Evolutionary conservation across 1,140 invertebrate genomes (phyloP), one percentile per base, ranked within the genome.

Genomic region (Drosophila setifemur): DNA sequence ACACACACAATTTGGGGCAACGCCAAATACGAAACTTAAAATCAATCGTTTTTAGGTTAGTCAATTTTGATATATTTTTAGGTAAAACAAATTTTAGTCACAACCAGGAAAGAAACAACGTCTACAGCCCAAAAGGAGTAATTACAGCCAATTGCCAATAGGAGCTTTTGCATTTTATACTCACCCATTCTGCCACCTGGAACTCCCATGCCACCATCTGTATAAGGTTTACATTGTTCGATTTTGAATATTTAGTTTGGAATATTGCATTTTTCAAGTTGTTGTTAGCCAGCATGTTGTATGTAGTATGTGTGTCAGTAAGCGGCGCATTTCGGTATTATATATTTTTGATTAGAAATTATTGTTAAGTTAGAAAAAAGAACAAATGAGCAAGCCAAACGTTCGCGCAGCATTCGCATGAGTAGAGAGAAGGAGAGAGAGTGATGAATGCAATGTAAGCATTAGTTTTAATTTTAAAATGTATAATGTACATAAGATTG

Each of bases 111-210:
- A 18, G 1, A 49, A 31, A 26, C n/a, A 63, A 39, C 3, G 4
- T 29, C 43, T 25, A 49, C 33, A 64, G 57, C 25, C 42, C 43
- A 6, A 49, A 64, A 64, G 42, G 21, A 39, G 11, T 29, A 47
- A 31, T 37, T 37, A 11, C 9, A 63, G 55, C 58, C 44, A 37
- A 67, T 50, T 31, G 39, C 77, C 37, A 50, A 48, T 64, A 67
- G 55, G 14, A 74, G 63, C 47, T 50, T 72, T 16, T 48, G 61
- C 37, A 58, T 47, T n/a, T n/a, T 33, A 72, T 89, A 89, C 88
- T 89, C 81, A 89, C 88, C 88, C 83, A 89, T 89, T 89, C 88
- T 89, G 73, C 88, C 88, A 89, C 88, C 88, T 48, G 88, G 79
- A 73, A 88, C 88, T 47, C 85, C 77, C 85, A 89, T 89, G 76